Conservation (phyloP, 2,888 invertebrate genomes). For the Drosophila paramelanica region DNA sequence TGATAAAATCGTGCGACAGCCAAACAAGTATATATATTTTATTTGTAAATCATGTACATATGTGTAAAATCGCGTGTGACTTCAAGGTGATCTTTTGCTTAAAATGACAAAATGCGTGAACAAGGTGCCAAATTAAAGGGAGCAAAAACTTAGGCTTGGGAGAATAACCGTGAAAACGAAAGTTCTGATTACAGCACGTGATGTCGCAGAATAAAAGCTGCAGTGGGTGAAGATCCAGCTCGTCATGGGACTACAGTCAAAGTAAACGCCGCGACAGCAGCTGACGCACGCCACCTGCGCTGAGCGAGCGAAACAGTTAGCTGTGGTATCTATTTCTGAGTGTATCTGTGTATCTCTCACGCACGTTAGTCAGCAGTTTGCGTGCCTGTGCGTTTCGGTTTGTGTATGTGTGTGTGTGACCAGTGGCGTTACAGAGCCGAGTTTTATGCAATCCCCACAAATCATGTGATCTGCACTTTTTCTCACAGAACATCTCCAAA, state of each 20-base stretch:
- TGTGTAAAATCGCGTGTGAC: constrained; percentile 24
- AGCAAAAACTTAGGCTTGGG: not conserved
- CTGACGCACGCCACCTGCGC: constrained; percentile 37
- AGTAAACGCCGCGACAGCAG: constrained; percentile 47
- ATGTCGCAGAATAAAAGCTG: constrained; percentile 26
- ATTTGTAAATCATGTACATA: not conserved
- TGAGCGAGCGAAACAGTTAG: constrained; percentile 22
- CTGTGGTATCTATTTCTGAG: constrained; percentile 37
- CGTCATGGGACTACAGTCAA: constrained; percentile 62
- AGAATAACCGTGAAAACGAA: constrained; percentile 9
- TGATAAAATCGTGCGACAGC: constrained; percentile 30
- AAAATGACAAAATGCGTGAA: constrained; percentile 8
- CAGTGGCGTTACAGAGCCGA: constrained; percentile 62
- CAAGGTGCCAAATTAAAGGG: constrained; percentile 5
- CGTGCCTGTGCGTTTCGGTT: not conserved
- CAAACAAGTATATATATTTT: not conserved
- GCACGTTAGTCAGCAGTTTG: constrained; percentile 45
- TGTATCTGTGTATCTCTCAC: constrained; percentile 59
- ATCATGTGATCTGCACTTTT: constrained; percentile 66
- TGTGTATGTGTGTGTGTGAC: constrained; percentile 17
- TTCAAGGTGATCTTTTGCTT: constrained; percentile 68
- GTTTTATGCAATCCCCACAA: constrained; percentile 69
- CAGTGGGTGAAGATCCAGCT: constrained; percentile 18
- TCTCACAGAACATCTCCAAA: constrained; percentile 24
- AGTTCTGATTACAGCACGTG: constrained; percentile 55